phyloP scores from a whole-genome alignment of 1,140 invertebrate genomes.

The Brachionus manjavacas region DNA sequence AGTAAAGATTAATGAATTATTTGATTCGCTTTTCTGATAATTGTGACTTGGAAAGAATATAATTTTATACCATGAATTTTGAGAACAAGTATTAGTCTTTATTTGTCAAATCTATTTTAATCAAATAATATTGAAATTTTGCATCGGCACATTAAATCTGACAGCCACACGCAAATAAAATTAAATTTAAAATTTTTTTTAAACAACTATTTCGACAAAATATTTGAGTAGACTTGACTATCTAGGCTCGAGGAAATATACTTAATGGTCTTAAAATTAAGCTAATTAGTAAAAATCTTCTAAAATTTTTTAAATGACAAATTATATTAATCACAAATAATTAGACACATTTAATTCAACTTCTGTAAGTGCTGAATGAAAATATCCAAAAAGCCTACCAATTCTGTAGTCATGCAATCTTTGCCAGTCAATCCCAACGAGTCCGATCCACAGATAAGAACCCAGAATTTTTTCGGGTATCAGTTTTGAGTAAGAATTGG shows the following conservation, averaged over 20 bases:
- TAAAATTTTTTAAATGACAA: neutral
- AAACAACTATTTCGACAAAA: neutral
- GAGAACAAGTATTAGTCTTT: neutral
- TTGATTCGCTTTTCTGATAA: conserved; percentile 9
- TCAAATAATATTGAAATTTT: neutral
- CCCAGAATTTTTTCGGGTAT: too few species aligned
- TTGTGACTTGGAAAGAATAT: neutral
- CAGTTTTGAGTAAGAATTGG: too few species aligned
- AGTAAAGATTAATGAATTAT: conserved; percentile 10
- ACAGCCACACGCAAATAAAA: neutral
- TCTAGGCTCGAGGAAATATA: neutral
- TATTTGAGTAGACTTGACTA: neutral
- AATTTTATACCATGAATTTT: neutral
- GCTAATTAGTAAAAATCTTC: neutral
- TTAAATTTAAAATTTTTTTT: neutral
- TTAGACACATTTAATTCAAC: neutral
- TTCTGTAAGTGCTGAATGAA: neutral
- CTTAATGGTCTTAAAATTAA: neutral
- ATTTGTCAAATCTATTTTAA: neutral
- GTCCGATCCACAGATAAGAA: too few species aligned
- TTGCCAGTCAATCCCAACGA: too few species aligned
- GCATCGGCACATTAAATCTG: neutral
- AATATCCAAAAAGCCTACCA: too few species aligned
- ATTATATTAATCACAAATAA: neutral
- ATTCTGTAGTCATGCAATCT: too few species aligned